Percentiles rank a stretch among this genome's conserved stretches.
phyloP scores from a whole-genome alignment of 2,113 vertebrate genomes.

The Prietella phreatophila region DNA sequence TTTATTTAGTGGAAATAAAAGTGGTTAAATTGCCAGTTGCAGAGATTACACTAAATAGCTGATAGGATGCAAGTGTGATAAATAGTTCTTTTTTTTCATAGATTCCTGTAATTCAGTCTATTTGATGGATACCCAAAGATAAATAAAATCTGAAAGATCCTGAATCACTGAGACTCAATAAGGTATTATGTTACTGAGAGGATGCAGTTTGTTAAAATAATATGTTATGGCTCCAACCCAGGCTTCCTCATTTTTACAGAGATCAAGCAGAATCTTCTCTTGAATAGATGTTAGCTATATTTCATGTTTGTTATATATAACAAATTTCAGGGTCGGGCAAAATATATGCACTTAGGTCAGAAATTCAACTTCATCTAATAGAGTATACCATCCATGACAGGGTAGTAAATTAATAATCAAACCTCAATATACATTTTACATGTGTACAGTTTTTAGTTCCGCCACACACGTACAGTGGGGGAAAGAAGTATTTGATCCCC shows the following conservation, averaged over 20 bases:
- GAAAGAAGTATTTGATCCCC: too few species aligned
- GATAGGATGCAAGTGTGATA: slow-evolving; percentile 3
- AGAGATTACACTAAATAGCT: slow-evolving; percentile 12
- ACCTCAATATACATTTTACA: background rate
- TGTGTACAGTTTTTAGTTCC: background rate
- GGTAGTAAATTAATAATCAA: background rate
- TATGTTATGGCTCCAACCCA: background rate
- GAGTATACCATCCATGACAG: background rate
- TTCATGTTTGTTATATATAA: background rate
- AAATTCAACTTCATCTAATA: background rate
- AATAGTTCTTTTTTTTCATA: slow-evolving; percentile 6
- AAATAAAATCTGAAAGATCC: background rate
- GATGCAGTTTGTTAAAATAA: background rate
- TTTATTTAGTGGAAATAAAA: slow-evolving; percentile 1
- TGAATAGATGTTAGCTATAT: background rate
- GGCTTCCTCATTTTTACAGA: background rate
- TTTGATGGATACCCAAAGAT: background rate
- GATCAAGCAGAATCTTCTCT: background rate
- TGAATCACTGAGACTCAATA: background rate
- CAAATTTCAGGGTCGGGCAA: background rate
- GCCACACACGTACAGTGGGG: too few species aligned
- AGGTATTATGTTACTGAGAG: slow-evolving; percentile 1
- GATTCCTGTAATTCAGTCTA: background rate
- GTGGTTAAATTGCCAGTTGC: slow-evolving; percentile 19
- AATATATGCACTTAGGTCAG: background rate